Percentiles rank a stretch among this genome's conserved stretches.
Conservation (phyloP, 1,140 invertebrate species). For the Atta colombica region DNA sequence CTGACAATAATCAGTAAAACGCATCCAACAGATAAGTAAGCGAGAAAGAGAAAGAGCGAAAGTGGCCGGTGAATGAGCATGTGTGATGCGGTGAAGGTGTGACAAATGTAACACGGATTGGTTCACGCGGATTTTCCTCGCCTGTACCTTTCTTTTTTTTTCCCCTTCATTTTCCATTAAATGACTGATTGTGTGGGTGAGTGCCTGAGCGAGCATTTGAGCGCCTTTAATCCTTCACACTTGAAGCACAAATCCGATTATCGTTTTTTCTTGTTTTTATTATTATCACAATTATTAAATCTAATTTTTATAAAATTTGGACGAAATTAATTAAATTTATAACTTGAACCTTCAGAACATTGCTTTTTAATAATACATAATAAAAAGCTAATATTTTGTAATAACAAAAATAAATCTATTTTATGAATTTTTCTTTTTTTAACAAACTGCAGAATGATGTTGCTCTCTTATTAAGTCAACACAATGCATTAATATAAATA, state of each 20-base stretch:
- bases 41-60: conserved; percentile 56
- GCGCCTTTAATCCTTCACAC: conserved; percentile 50
- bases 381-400: conserved; percentile 5
- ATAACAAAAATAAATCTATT: not conserved
- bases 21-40: conserved; percentile 47
- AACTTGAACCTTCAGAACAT: not conserved
- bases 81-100: conserved; percentile 68
- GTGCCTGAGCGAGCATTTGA: conserved; percentile 46
- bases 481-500: not conserved
- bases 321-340: not conserved
- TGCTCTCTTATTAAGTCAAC: not conserved
- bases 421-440: not conserved
- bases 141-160: conserved; percentile 49
- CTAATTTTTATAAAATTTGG: conserved; percentile 15
- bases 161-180: conserved; percentile 48
- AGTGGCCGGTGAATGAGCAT: conserved; percentile 54
- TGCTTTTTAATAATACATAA: not conserved
- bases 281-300: not conserved
- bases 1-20: conserved; percentile 69
- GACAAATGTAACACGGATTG: conserved; percentile 69
- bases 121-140: conserved; percentile 63
- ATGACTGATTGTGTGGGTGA: conserved; percentile 63
- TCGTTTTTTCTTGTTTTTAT: not conserved
- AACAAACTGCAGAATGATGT: not conserved
- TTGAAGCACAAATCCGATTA: conserved; percentile 23